Percentiles rank a stretch among this genome's conserved stretches.
phyloP scores from a whole-genome alignment of 2,797 vertebrate species.

The Tarsius wallacei region DNA sequence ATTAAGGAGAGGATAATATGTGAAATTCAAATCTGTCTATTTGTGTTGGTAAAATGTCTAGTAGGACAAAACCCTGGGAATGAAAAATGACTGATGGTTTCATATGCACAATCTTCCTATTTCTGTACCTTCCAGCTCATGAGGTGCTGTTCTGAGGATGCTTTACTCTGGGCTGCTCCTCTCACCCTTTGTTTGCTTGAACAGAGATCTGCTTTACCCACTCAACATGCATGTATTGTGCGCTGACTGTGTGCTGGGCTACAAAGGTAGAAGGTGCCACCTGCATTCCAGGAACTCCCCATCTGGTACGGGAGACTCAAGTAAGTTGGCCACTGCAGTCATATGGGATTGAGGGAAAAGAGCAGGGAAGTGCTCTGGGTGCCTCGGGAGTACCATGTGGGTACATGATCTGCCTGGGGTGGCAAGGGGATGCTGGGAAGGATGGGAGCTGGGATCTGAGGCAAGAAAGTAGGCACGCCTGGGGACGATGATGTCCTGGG shows the following conservation, averaged over 20 bases:
- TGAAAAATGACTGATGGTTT: not conserved
- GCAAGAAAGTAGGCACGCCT: not conserved
- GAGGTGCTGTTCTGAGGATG: not conserved
- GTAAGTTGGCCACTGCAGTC: not conserved
- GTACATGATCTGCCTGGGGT: not conserved
- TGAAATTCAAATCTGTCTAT: slow-evolving; percentile 47
- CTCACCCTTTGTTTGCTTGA: not conserved
- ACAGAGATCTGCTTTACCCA: not conserved
- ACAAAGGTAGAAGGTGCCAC: no score
- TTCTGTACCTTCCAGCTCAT: slow-evolving; percentile 3
- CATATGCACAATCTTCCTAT: slow-evolving; percentile 29
- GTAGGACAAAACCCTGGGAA: slow-evolving; percentile 7
- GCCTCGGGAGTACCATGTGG: not conserved
- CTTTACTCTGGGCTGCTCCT: not conserved
- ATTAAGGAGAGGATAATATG: not conserved
- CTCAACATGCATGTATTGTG: not conserved
- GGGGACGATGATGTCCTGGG: not conserved
- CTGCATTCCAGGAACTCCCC: not conserved
- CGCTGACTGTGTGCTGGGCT: not conserved
- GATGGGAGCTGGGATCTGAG: not conserved
- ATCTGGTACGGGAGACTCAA: not conserved
- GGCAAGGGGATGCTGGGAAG: not conserved
- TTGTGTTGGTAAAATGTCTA: slow-evolving; percentile 65
- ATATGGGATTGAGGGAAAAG: not conserved
- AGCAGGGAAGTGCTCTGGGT: not conserved